These are phyloP conservation scores for Apamea anceps DNA, from an alignment of 2,888 invertebrate species.

Conservation along the genomic window DNA sequence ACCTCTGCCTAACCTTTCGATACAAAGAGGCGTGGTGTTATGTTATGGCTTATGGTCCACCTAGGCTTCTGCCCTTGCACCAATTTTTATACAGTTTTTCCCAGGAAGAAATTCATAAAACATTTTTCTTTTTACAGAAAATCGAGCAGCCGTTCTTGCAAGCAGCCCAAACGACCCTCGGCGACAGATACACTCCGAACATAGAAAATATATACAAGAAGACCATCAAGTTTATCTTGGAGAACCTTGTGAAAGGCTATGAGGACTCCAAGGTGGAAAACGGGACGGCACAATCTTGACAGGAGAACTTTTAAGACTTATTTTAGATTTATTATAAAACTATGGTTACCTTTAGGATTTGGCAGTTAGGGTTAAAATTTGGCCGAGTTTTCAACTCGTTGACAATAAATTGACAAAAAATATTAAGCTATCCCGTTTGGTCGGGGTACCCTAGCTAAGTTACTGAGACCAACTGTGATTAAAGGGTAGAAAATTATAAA, in stretches of 20 bases:
- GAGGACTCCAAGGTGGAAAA: constrained; percentile 84
- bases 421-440: background rate
- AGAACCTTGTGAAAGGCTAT: constrained; percentile 95
- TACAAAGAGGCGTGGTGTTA: too few species aligned
- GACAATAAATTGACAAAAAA: background rate
- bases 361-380: background rate
- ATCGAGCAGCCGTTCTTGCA: constrained; percentile 96
- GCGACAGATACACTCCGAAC: constrained; percentile 96
- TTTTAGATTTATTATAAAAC: background rate
- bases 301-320: constrained; percentile 3
- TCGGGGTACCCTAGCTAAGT: background rate
- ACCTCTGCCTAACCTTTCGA: too few species aligned
- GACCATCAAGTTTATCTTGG: constrained; percentile 96
- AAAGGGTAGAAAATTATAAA: background rate
- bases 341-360: constrained; percentile 24
- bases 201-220: constrained; percentile 97
- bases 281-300: constrained; percentile 70
- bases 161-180: constrained; percentile 96
- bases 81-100: background rate
- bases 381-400: background rate
- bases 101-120: background rate
- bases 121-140: constrained; percentile 91
- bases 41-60: too few species aligned
- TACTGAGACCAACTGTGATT: background rate
- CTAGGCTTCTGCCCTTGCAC: background rate